Evolutionary conservation across 2,888 invertebrate species (phyloP), one percentile per base, ranked within the genome.

Genomic region (Phengaris arion): DNA sequence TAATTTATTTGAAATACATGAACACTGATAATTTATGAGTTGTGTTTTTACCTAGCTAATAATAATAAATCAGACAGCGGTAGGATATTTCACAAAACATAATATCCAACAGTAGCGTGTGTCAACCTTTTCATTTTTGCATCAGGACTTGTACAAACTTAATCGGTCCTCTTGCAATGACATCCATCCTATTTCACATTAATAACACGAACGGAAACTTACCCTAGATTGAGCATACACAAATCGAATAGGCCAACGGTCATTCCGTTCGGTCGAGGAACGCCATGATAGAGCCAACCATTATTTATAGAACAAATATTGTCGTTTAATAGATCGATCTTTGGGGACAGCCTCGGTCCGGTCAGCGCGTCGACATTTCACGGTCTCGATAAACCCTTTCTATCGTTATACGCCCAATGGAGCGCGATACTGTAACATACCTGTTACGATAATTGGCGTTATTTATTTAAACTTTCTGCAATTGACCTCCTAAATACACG

Each of bases 321-420:
- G 51, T 15, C 51, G 51, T 70, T 48, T 70, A 70, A 70, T 69
- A 48, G 69, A 69, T 70, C 70, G 70, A 70, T 70, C 70, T 70
- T 48, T 48, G 70, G 51, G 70, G 70, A 70, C 69, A 48, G 13
- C 70, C 70, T 70, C 70, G 51, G 70, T 70, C 5, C 70, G 70
- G 70, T 70, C 70, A 70, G 51, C 70, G 70, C 70, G 70, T 48
- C 51, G 70, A 70, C 70, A 70, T 70, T 70, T 70, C 70, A 70
- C 48, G 46, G 48, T 15, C 46, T 69, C 69, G 64, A 64, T 64
- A 64, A 64, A 64, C 64, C 64, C 64, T 64, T 64, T 64, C 64
- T 64, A 45, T 35, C 64, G 64, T 64, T 64, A 64, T 45, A 64
- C 64, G 64, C 64, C 64, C 64, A 64, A 64, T 64, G 64, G 45